Evolutionary conservation across 2,888 invertebrate genomes (phyloP), one percentile per base, ranked within the genome.

Genomic region (Trissonchulus latispiculum): DNA sequence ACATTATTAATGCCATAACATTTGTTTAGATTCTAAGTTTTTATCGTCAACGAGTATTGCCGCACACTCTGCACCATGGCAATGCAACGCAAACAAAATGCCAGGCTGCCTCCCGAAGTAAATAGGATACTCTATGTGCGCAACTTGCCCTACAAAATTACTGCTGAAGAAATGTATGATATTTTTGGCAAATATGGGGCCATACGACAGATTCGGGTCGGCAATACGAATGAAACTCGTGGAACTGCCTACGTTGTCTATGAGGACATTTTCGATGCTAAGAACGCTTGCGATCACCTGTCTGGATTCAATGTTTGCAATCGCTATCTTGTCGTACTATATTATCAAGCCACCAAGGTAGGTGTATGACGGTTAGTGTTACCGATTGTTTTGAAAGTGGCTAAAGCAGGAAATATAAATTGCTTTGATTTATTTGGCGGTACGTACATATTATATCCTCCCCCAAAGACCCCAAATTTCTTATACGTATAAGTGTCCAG

Each of bases 151-250:
- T 99, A 97, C 82, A 99, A 99, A 87, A 99, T 99, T 79, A 96
- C 96, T 70, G 94, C 93, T 2, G 99, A 99, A 85, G 99, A 99
- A 89, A 99, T 99, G 97, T 99, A 99, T 83, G 99, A 99, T 85
- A 99, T 99, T 77, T 99, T 99, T 87, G 99, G 99, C 29, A 99
- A 99, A 87, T 99, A 97, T 86, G 99, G 99, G 79, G 97, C 99
- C 1, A 97, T 99, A 77, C 86, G 99, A 79, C 99, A 99, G 86
- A 99, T 99, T 76, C 87, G 99, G 86, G 93, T 96, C 37, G 97
- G 97, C 0, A 97, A 95, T 82, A 97, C 96, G 33, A 92, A 95
- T 23, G 97, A 99, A 85, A 95, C 96, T 0, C 89, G 95, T 84
- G 99, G 99, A 71, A 99, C 99, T 37, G 99, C 99, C 29, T 99